phyloP scores from a whole-genome alignment of 2,888 invertebrate species.

The Polylopha cassiicola region DNA sequence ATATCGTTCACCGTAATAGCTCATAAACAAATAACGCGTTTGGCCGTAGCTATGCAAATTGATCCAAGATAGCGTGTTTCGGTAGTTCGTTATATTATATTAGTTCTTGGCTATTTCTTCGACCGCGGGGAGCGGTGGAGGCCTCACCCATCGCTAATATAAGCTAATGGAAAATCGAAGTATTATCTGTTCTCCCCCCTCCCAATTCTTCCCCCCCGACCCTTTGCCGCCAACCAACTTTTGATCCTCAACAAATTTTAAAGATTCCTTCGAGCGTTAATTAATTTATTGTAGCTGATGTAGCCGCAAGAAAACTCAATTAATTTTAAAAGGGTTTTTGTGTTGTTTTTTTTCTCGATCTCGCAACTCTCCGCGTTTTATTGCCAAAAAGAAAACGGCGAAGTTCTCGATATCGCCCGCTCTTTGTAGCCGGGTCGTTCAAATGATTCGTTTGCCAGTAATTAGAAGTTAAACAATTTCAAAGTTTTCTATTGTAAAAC shows the following conservation, averaged over 20 bases:
- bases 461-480: constrained; percentile 69
- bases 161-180: constrained; percentile 76
- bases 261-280: constrained; percentile 75
- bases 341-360: constrained; percentile 71
- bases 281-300: constrained; percentile 75
- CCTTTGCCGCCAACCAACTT: constrained; percentile 55
- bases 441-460: constrained; percentile 54
- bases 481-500: constrained; percentile 33
- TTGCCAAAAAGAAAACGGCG: constrained; percentile 54
- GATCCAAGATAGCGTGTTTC: constrained; percentile 74
- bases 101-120: constrained; percentile 55
- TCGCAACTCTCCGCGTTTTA: constrained; percentile 48
- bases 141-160: constrained; percentile 69
- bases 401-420: constrained; percentile 54
- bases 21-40: constrained; percentile 63
- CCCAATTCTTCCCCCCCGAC: too few relatives aligned
- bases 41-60: constrained; percentile 54
- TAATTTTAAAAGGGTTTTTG: constrained; percentile 78
- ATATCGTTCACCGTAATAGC: constrained; percentile 59
- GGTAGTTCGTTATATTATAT: constrained; percentile 68
- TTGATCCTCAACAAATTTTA: constrained; percentile 74
- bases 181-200: constrained; percentile 59
- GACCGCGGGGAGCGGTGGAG: constrained; percentile 51
- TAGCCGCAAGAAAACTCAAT: constrained; percentile 77
- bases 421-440: constrained; percentile 60